Percentiles rank a stretch among this genome's conserved stretches.
phyloP scores from a whole-genome alignment of 2,797 vertebrate species.

The Tinamus major region DNA sequence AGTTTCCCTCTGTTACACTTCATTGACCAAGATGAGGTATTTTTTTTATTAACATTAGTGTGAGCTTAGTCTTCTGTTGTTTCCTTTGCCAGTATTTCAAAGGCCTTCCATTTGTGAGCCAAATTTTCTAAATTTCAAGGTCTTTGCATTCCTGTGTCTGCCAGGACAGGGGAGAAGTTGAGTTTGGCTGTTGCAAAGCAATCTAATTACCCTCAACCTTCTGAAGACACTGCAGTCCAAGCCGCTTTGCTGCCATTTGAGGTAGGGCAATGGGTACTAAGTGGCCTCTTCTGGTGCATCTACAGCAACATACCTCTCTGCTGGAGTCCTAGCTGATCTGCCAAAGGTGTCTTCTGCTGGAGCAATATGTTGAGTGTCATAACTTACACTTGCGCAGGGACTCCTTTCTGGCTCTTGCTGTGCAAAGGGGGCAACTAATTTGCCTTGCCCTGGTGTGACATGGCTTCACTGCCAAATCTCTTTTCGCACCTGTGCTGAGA shows the following conservation, averaged over 20 bases:
- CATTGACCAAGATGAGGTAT: not conserved
- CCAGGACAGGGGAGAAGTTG: not conserved
- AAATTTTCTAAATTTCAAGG: not conserved
- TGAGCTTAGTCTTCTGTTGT: not conserved
- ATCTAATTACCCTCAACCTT: not conserved
- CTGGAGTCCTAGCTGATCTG: not conserved
- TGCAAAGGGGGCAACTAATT: not conserved
- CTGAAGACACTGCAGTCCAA: not conserved
- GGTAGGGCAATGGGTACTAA: not conserved
- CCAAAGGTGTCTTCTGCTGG: not conserved
- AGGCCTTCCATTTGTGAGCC: not conserved
- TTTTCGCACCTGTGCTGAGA: constrained; percentile 23
- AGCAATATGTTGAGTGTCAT: not conserved
- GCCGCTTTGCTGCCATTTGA: not conserved
- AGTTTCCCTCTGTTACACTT: not conserved
- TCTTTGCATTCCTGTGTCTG: not conserved
- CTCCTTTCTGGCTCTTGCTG: rapidly evolving
- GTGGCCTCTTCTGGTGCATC: not conserved
- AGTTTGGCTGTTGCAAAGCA: not conserved
- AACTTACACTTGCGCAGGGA: rapidly evolving
- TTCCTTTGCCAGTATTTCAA: not conserved
- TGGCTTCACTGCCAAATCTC: not conserved
- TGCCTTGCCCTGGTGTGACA: not conserved
- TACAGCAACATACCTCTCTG: not conserved
- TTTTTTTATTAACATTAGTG: not conserved